A percentile compares a stretch with the other conserved stretches of the same genome.
Conservation (phyloP, 2,888 invertebrate genomes). For the Oasisia sp. region DNA sequence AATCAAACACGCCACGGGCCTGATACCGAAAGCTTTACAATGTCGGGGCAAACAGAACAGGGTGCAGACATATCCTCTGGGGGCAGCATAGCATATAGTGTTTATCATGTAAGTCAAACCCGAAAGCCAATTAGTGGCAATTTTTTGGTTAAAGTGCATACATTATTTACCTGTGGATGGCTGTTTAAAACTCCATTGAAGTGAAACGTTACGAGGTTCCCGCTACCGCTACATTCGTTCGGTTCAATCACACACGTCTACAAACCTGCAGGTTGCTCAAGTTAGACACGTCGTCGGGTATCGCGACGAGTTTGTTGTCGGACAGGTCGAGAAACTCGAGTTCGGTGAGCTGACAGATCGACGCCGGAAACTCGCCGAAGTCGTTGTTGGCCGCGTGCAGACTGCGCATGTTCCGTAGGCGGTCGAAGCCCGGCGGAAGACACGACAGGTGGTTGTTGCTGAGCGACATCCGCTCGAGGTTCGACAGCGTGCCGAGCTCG, state of each 20-base stretch:
- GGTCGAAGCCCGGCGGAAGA: slow-evolving; percentile 54
- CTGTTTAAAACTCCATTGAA: no score
- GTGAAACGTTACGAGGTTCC: no score
- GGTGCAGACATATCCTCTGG: no score
- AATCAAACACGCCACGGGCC: no score
- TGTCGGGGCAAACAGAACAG: no score
- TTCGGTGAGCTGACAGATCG: slow-evolving; percentile 54
- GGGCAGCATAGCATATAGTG: no score
- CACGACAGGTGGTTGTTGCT: slow-evolving; percentile 60
- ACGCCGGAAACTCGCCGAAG: slow-evolving; percentile 57
- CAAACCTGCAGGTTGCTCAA: slow-evolving; percentile 55
- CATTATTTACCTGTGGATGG: no score
- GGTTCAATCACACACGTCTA: neutral
- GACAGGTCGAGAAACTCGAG: slow-evolving; percentile 65
- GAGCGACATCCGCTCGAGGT: slow-evolving; percentile 61
- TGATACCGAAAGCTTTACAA: no score
- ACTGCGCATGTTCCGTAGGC: slow-evolving; percentile 47
- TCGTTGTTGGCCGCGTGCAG: slow-evolving; percentile 64
- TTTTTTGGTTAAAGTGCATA: no score
- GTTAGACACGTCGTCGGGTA: slow-evolving; percentile 58
- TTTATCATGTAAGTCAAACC: no score
- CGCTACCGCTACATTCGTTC: neutral
- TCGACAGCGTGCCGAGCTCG: slow-evolving; percentile 55
- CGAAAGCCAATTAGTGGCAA: no score
- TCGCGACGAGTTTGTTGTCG: slow-evolving; percentile 57